Percentiles rank a stretch among this genome's conserved stretches.
These are phyloP conservation scores for Rhizomys pruinosus DNA, from an alignment of 2,113 vertebrate species.

Conservation along the genomic window DNA sequence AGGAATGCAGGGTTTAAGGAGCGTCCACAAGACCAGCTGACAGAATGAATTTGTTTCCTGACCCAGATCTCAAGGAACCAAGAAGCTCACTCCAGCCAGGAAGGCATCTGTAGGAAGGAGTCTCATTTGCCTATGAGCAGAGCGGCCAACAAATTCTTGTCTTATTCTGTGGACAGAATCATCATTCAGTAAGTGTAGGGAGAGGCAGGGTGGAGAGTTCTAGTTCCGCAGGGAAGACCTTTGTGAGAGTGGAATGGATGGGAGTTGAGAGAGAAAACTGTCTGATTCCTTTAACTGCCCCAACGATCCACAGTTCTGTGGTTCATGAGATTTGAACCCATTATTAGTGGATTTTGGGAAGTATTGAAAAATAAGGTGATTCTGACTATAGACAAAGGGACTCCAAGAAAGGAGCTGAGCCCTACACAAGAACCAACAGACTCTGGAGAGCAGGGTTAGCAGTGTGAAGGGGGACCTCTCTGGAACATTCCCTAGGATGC, in stretches of 20 bases:
- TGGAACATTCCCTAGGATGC: background rate
- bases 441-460: background rate
- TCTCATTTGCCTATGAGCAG: conserved; percentile 55
- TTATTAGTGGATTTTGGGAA: background rate
- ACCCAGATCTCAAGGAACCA: conserved; percentile 41
- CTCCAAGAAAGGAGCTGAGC: conserved; percentile 5
- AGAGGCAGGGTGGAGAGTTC: background rate
- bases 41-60: conserved; percentile 5
- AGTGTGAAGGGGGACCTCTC: background rate
- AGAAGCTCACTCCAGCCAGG: conserved; percentile 18
- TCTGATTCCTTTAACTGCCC: background rate
- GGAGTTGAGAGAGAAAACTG: conserved; percentile 30
- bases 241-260: conserved; percentile 29
- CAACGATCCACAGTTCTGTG: background rate
- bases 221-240: conserved; percentile 51
- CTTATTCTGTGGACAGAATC: conserved; percentile 44
- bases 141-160: conserved; percentile 41
- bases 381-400: background rate
- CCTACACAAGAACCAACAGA: background rate
- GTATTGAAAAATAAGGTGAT: background rate
- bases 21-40: background rate
- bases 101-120: background rate
- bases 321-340: background rate
- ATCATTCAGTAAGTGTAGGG: conserved; percentile 28
- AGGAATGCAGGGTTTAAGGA: conserved; percentile 32